These are phyloP conservation scores for Pseudorhombus dupliciocellatus DNA, from an alignment of 2,113 vertebrate species.

Conservation along the genomic window DNA sequence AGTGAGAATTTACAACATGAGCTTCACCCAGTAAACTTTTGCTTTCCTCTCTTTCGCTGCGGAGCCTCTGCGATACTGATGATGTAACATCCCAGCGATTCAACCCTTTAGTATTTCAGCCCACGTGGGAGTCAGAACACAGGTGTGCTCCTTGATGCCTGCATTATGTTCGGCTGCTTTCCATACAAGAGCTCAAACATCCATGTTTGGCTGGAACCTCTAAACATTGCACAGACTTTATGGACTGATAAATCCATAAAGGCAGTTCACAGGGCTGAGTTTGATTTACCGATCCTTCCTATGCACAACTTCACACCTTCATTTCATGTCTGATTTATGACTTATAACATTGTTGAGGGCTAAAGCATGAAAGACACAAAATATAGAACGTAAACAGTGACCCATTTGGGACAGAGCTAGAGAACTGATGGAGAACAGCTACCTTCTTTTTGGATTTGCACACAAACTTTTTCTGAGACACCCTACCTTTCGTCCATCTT, in stretches of 20 bases:
- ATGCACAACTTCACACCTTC: neutral
- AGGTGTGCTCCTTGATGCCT: constrained; percentile 57
- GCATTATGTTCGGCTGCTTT: constrained; percentile 53
- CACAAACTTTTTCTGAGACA: neutral
- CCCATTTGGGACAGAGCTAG: constrained; percentile 2
- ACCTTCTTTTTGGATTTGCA: neutral
- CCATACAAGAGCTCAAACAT: constrained; percentile 70
- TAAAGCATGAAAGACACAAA: neutral
- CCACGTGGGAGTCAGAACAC: constrained; percentile 37
- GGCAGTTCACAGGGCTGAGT: neutral
- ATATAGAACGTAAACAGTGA: neutral
- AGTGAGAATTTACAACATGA: constrained; percentile 15
- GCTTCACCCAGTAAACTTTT: constrained; percentile 31
- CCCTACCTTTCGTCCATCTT: constrained; percentile 89
- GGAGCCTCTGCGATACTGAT: constrained; percentile 35
- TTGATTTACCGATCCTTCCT: constrained; percentile 25
- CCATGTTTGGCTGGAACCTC: constrained; percentile 50
- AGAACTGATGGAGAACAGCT: neutral
- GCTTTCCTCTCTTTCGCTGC: constrained; percentile 19
- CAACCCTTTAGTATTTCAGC: constrained; percentile 15
- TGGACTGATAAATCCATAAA: constrained; percentile 14
- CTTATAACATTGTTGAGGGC: neutral
- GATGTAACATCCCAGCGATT: constrained; percentile 56
- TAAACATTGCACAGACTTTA: constrained; percentile 29
- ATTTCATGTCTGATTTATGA: constrained; percentile 4